phyloP scores from a whole-genome alignment of 1,140 invertebrate species.

The Acromyrmex heyeri region DNA sequence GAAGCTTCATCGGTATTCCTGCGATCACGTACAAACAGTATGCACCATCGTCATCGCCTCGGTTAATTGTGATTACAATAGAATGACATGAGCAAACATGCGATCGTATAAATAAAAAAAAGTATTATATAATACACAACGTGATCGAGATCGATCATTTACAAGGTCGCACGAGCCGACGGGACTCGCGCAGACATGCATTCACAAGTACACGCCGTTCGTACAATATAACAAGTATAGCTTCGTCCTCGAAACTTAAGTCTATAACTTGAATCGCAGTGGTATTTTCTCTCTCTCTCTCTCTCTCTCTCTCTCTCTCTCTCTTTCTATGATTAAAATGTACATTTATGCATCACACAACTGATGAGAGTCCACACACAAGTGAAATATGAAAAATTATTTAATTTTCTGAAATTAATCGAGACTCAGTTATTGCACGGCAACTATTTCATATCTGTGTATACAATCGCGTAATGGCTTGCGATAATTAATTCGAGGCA shows the following conservation, averaged over 20 bases:
- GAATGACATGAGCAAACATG: slow-evolving; percentile 78
- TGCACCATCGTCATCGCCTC: background rate
- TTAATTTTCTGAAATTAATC: background rate
- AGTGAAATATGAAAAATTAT: background rate
- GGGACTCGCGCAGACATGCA: slow-evolving; percentile 38
- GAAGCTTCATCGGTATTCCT: background rate
- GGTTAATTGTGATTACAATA: slow-evolving; percentile 49
- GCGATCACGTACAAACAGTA: slow-evolving; percentile 29
- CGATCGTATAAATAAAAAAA: slow-evolving; percentile 75
- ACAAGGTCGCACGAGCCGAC: slow-evolving; percentile 56
- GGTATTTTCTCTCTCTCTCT: background rate
- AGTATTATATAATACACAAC: slow-evolving; percentile 77
- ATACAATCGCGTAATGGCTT: background rate
- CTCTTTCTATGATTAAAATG: slow-evolving; percentile 1
- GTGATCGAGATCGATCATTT: slow-evolving; percentile 57
- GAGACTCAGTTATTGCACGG: background rate
- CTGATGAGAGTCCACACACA: background rate
- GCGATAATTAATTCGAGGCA: background rate
- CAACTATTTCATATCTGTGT: background rate
- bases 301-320: background rate
- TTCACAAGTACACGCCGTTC: slow-evolving; percentile 28
- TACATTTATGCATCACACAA: background rate
- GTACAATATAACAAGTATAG: slow-evolving; percentile 2
- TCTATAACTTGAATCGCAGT: slow-evolving; percentile 37
- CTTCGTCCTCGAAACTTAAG: slow-evolving; percentile 40